phyloP scores from a whole-genome alignment of 2,888 invertebrate species.

The Keiferia lycopersicella region DNA sequence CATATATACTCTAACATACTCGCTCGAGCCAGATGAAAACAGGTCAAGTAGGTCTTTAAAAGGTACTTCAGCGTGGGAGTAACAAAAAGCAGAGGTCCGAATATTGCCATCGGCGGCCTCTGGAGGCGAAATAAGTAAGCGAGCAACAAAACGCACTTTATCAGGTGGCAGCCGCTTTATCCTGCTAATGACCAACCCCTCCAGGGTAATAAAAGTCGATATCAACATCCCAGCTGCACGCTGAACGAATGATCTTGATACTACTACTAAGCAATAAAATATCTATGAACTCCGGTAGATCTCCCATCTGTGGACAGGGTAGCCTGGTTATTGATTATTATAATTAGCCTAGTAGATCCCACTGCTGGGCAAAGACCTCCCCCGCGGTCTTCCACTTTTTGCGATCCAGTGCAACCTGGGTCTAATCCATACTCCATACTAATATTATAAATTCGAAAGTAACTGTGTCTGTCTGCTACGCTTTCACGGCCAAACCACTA shows the following conservation, averaged over 20 bases:
- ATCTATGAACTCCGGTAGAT: background rate
- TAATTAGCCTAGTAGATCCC: too few relatives aligned
- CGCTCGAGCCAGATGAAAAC: background rate
- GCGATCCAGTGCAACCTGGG: too few relatives aligned
- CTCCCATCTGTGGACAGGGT: too few relatives aligned
- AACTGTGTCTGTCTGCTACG: too few relatives aligned
- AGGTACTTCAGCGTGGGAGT: background rate
- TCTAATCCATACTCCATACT: too few relatives aligned
- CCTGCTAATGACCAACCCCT: constrained; percentile 80
- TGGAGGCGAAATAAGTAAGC: constrained; percentile 63
- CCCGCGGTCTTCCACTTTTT: too few relatives aligned
- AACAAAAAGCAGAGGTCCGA: background rate
- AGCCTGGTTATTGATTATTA: too few relatives aligned
- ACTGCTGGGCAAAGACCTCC: too few relatives aligned
- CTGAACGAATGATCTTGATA: constrained; percentile 51
- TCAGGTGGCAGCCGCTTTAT: constrained; percentile 80
- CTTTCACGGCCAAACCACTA: too few relatives aligned
- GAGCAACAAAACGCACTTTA: constrained; percentile 81
- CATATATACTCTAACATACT: too few relatives aligned
- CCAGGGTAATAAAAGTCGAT: constrained; percentile 79
- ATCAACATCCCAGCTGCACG: constrained; percentile 59
- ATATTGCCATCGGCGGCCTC: constrained; percentile 26
- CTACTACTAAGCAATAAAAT: constrained; percentile 28
- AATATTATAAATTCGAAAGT: too few relatives aligned
- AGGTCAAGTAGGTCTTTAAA: background rate